These are phyloP conservation scores for Metellina segmentata DNA, from an alignment of 2,888 invertebrate genomes.

Conservation along the genomic window DNA sequence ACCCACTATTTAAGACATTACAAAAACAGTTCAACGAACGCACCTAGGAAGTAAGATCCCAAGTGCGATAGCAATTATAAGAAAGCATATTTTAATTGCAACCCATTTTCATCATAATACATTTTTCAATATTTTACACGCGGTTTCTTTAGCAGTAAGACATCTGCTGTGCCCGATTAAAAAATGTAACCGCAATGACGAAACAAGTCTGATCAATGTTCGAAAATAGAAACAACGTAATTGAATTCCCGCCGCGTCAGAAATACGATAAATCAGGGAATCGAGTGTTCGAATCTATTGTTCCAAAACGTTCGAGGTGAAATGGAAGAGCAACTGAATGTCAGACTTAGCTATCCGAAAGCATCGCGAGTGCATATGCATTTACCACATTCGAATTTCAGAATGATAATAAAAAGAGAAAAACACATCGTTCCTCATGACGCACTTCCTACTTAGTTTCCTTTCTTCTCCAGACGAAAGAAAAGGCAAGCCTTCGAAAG, in stretches of 20 bases:
- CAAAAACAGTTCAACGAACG: too few relatives aligned
- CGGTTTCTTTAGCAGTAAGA: neutral
- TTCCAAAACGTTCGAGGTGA: neutral
- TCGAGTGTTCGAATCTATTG: constrained; percentile 25
- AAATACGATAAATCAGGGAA: constrained; percentile 26
- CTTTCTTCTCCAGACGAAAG: constrained; percentile 5
- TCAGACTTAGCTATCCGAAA: constrained; percentile 27
- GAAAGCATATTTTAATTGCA: neutral
- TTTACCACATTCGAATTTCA: constrained; percentile 43
- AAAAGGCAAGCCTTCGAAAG: constrained; percentile 5
- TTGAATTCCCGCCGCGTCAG: neutral
- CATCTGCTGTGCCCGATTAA: neutral
- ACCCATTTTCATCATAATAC: neutral
- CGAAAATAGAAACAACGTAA: constrained; percentile 36
- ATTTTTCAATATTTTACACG: neutral
- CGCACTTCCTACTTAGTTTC: constrained; percentile 67
- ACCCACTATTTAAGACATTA: too few relatives aligned
- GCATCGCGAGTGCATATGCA: constrained; percentile 15
- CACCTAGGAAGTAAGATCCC: too few relatives aligned
- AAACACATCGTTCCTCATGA: constrained; percentile 22
- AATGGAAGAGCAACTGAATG: constrained; percentile 27
- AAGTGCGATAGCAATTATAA: too few relatives aligned
- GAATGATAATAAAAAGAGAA: constrained; percentile 37
- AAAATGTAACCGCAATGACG: neutral
- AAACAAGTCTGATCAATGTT: neutral